Percentiles rank a stretch among this genome's conserved stretches.
These are phyloP conservation scores for Meandrusa payeni DNA, from an alignment of 2,888 invertebrate genomes.

Conservation along the genomic window DNA sequence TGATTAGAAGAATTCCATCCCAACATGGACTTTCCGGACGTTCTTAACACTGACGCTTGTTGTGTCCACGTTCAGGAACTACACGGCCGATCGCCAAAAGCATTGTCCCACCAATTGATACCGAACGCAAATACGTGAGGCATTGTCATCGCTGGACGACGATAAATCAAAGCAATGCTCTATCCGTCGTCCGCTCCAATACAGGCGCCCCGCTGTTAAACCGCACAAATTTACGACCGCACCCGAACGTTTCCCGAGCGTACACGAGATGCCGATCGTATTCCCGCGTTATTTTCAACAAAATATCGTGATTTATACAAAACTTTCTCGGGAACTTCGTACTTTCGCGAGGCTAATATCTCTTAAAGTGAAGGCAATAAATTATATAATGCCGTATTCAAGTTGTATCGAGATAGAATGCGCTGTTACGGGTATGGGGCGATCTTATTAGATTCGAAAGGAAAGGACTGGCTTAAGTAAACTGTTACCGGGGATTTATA, in stretches of 20 bases:
- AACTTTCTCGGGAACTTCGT: constrained; percentile 33
- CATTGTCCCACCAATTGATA: constrained; percentile 33
- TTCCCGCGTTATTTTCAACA: constrained; percentile 74
- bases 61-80: constrained; percentile 8
- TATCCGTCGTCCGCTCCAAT: constrained; percentile 65
- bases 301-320: constrained; percentile 76
- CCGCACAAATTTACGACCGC: constrained; percentile 78
- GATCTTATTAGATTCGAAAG: constrained; percentile 15
- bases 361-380: constrained; percentile 27
- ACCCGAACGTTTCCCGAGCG: constrained; percentile 56
- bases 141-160: constrained; percentile 41
- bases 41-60: constrained; percentile 15
- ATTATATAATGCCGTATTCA: constrained; percentile 26
- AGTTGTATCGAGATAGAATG: constrained; percentile 8
- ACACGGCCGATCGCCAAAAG: constrained; percentile 22
- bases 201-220: constrained; percentile 70
- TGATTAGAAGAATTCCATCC: no score
- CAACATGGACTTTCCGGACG: not conserved
- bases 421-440: constrained; percentile 9
- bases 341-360: constrained; percentile 27
- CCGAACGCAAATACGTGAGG: constrained; percentile 45
- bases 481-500: not conserved
- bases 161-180: constrained; percentile 70
- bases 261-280: constrained; percentile 68
- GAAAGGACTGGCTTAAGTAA: not conserved